These are phyloP conservation scores for Meles meles DNA, from an alignment of 2,113 vertebrate species.

Conservation along the genomic window DNA sequence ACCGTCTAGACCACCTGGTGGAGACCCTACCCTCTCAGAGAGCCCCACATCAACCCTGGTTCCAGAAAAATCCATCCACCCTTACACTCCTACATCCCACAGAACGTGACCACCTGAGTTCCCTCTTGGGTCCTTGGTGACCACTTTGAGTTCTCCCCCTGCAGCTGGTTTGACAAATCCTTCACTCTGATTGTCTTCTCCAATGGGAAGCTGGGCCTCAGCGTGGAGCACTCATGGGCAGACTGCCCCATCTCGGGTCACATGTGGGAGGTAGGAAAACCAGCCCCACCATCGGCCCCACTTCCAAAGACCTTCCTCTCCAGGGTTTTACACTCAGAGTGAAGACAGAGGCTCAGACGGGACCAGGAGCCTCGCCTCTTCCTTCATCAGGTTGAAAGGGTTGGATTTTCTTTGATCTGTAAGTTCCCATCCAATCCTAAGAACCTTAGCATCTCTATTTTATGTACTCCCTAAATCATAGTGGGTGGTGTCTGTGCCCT, in stretches of 20 bases:
- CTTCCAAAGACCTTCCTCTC: neutral
- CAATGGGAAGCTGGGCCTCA: slow-evolving; percentile 90
- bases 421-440: neutral
- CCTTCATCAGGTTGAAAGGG: neutral
- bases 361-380: neutral
- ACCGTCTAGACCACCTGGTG: neutral
- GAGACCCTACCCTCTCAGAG: neutral
- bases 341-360: neutral
- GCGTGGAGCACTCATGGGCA: slow-evolving; percentile 92
- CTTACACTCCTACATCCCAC: neutral
- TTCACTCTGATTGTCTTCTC: slow-evolving; percentile 88
- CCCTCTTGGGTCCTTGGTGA: neutral
- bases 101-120: rapidly evolving
- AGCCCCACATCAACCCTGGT: neutral
- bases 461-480: neutral
- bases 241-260: slow-evolving; percentile 90
- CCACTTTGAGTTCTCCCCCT: neutral
- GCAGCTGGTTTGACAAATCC: slow-evolving; percentile 94
- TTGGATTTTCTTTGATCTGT: neutral
- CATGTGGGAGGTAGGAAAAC: slow-evolving; percentile 89
- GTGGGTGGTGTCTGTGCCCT: neutral
- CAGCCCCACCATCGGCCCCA: neutral
- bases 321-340: neutral
- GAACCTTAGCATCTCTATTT: neutral
- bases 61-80: neutral